phyloP scores from a whole-genome alignment of 92 coral and sea anemone genomes.

The Paramuricea clavata region DNA sequence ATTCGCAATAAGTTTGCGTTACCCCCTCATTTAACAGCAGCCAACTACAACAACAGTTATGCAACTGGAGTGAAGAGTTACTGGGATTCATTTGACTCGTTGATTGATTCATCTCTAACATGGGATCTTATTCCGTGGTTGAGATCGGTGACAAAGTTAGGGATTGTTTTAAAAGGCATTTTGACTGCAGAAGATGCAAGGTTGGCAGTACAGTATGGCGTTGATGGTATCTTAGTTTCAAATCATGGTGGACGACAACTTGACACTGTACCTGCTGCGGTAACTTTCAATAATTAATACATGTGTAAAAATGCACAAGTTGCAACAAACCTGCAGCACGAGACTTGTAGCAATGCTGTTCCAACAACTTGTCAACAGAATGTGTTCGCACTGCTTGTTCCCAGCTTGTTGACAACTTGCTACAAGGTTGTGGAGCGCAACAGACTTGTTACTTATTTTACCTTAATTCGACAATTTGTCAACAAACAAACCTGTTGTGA shows the following conservation, averaged over 20 bases:
- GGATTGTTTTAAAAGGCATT: constrained; percentile 40
- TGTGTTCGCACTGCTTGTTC: too few species aligned
- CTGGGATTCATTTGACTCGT: constrained; percentile 50
- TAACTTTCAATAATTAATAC: background rate
- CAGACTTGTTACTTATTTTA: too few species aligned
- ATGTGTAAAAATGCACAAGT: background rate
- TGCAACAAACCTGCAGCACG: too few species aligned
- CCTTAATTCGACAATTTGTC: too few species aligned
- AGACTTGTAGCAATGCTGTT: too few species aligned
- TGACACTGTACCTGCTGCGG: constrained; percentile 39
- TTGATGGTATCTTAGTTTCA: constrained; percentile 35
- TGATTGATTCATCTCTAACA: constrained; percentile 40
- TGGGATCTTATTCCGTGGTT: constrained; percentile 41
- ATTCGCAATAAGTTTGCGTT: constrained; percentile 51
- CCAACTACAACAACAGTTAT: too few species aligned
- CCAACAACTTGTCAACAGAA: too few species aligned
- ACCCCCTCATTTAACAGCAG: constrained; percentile 50
- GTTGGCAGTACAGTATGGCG: constrained; percentile 43
- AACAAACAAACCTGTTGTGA: too few species aligned
- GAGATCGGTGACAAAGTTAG: constrained; percentile 20
- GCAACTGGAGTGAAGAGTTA: constrained; percentile 14
- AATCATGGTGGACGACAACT: constrained; percentile 30
- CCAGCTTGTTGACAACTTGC: too few species aligned
- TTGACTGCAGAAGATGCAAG: constrained; percentile 40
- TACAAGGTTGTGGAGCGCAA: too few species aligned